Evolutionary conservation across 2,113 vertebrate genomes (phyloP), one percentile per base, ranked within the genome.

Genomic region (Zingel zingel): DNA sequence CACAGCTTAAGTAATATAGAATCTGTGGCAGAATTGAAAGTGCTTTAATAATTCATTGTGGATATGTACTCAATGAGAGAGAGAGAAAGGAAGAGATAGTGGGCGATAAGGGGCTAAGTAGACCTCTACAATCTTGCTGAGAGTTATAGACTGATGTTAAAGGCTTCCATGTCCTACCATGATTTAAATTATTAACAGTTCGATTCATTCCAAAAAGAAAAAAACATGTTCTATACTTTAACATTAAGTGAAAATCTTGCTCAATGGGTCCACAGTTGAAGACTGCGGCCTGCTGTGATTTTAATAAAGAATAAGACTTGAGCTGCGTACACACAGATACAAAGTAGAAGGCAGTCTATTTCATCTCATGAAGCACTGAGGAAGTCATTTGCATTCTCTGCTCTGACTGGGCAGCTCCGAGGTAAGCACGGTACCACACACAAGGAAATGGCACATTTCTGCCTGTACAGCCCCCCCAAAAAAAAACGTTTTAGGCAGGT

Each of bases 31-130:
- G 80, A 76, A 88, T 92, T 90, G 81, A 87, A 91, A 88, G 77
- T 47, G 71, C 68, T 86, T 94, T 64, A 94, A 93, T 94, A 94
- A 95, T 95, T 91, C 66, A 94, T 63, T 1, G 19, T 66, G 67
- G 74, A 79, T 85, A 84, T 89, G 67, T 84, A 59, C 68, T 86
- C 50, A 61, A n/a, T 39, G 77, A 66, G 39, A 43, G 65, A 43
- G 65, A 85, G 61, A 50, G 21, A 82, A 69, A 77, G 51, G 48
- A 21, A 7, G 27, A 66, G 67, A 81, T 45, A 74, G 80, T 36
- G 10, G 76, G 73, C 79, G 87, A 77, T 64, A 59, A 63, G 67
- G 48, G 27, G 50, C 56, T 8, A 43, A 53, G 58, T 66, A 84
- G 63, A 74, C 57, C 11, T 59, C 58, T 15, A 61, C 51, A 71